Evolutionary conservation across 1,140 invertebrate genomes (phyloP), one percentile per base, ranked within the genome.

Genomic region (Latrodectus geometricus): DNA sequence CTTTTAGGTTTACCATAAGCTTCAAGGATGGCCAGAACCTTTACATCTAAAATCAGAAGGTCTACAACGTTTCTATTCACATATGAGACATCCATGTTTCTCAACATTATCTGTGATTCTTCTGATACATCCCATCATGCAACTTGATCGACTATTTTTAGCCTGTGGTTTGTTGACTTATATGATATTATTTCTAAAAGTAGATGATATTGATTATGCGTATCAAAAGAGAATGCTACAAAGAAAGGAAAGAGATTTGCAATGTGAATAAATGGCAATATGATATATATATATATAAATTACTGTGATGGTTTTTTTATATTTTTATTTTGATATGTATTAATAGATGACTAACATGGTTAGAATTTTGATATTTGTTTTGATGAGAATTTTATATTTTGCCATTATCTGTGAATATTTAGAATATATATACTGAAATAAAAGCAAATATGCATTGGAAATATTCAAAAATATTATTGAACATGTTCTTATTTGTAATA

Each of bases 1-100:
- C 52, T n/a, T n/a, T n/a, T 49, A 88, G 87, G 81, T 88, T 7
- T 74, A 85, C 49, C 72, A 88, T 50, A 56, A 69, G 50, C 3
- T 88, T n/a, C 54, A 77, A 15, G 48, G 56, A 15, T 73, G 49
- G 48, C 75, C 68, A 3, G 21, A 69, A 5, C 87, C 87, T 17
- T 8, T 88, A 17, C n/a, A 20, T 9, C 21, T 65, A 12, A 88
- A 88, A 68, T 79, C 74, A 0, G 79, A 75, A 20, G 74, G 73
- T 21, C 21, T 88, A 12, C 66, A 54, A 0, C 65, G 82, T 9
- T 73, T 88, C n/a, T 88, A 88, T 21, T 54, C 21, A 15, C 81
- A 88, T 70, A 78, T 88, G 81, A 81, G 87, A 5, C 87, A 88
- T 68, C 87, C 87, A 20, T 73, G 87, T 54, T 88, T 88, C n/a